These are phyloP conservation scores for Nomada flava DNA, from an alignment of 2,888 invertebrate species.

Conservation along the genomic window DNA sequence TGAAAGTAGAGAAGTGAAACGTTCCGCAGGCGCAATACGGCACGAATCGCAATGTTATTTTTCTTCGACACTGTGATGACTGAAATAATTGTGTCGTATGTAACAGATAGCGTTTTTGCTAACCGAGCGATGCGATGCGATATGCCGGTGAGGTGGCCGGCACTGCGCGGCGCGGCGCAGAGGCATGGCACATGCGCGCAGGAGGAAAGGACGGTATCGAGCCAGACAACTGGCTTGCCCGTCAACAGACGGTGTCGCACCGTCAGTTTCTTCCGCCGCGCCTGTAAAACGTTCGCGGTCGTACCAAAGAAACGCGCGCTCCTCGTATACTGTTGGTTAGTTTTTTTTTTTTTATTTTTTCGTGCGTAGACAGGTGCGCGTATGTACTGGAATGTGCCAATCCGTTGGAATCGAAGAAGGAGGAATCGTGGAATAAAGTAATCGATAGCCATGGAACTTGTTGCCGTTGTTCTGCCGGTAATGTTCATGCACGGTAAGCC, in stretches of 20 bases:
- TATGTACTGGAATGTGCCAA: neutral
- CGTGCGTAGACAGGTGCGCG: neutral
- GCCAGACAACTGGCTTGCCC: conserved; percentile 80
- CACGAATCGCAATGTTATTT: neutral
- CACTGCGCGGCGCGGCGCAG: neutral
- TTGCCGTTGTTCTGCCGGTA: conserved; percentile 23
- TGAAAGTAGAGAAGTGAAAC: no score
- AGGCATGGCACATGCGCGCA: conserved; percentile 78
- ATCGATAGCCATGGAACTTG: conserved; percentile 2
- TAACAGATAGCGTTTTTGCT: conserved; percentile 56
- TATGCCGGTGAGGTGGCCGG: neutral
- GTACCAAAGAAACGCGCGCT: conserved; percentile 48
- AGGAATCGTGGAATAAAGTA: conserved; percentile 34
- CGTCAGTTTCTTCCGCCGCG: conserved; percentile 72
- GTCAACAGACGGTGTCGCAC: conserved; percentile 72
- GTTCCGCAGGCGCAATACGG: neutral
- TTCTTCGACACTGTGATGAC: neutral
- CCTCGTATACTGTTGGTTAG: conserved; percentile 5
- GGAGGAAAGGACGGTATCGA: conserved; percentile 80
- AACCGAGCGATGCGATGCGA: conserved; percentile 32
- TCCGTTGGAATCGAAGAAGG: neutral
- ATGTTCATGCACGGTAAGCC: conserved; percentile 50
- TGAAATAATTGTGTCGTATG: neutral
- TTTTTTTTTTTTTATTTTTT: conserved; percentile 28
- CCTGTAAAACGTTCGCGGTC: conserved; percentile 62